phyloP scores from a whole-genome alignment of 2,797 vertebrate genomes.

The Hapalemur alaotrensis region DNA sequence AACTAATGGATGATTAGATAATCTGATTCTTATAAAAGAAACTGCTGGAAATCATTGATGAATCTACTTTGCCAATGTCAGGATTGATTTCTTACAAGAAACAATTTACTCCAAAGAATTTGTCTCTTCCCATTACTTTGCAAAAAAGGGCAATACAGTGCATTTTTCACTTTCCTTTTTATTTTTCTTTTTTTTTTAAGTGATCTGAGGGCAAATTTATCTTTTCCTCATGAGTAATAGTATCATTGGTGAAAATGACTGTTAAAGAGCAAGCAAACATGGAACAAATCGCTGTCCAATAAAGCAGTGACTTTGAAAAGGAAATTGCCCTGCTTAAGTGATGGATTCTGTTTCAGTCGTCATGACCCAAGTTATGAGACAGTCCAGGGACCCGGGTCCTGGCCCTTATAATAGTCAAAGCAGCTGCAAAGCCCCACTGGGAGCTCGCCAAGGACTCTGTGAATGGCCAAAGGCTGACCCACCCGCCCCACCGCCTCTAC shows the following conservation, averaged over 20 bases:
- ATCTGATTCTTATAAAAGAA: constrained; percentile 5
- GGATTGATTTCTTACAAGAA: neutral
- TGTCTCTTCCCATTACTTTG: neutral
- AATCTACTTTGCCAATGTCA: neutral
- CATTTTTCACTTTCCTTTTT: neutral
- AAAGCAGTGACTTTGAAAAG: constrained; percentile 71
- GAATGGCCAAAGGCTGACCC: neutral
- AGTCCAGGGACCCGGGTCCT: constrained; percentile 7
- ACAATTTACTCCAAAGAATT: neutral
- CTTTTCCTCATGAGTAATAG: constrained; percentile 42
- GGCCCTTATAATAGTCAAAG: neutral
- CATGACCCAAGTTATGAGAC: constrained; percentile 30
- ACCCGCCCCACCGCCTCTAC: neutral
- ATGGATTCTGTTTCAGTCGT: constrained; percentile 36
- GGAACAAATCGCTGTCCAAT: constrained; percentile 58
- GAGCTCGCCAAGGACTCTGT: neutral
- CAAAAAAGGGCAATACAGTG: neutral
- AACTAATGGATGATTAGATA: neutral
- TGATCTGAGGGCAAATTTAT: constrained; percentile 30
- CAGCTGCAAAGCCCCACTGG: constrained; percentile 47
- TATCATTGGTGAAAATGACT: constrained; percentile 35
- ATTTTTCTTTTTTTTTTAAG: neutral
- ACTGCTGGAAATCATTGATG: neutral
- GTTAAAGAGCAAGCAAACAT: neutral
- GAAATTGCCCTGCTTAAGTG: constrained; percentile 66